Base-by-base conservation (phyloP, 1,140 invertebrate genomes). In the Popillia japonica region DNA sequence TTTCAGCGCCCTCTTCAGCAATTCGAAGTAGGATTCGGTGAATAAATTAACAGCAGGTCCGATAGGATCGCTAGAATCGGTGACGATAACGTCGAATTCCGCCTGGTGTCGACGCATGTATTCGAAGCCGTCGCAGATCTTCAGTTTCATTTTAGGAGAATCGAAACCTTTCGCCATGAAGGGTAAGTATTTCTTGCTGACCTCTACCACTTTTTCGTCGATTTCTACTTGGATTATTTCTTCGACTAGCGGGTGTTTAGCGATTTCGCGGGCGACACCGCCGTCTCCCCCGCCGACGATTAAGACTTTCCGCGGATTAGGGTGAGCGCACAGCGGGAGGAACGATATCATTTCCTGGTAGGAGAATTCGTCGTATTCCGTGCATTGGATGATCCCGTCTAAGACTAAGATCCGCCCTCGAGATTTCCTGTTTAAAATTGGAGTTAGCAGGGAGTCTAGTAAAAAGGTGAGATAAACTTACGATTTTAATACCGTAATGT, bases 261-360 rank as follows among this genome's bases (percentile, higher is more conserved):
- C 91, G 0, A 98, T 95, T 89, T 99, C 98, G 40, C 98, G 90
- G 0, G 96, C 95, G 11, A 99, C 97, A 3, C 98, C 97, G 8
- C 98, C 98, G 89, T 99, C 98, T 20, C 98, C 98, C 9, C 98
- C 98, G 2, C 98, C 98, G 55, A 99, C 96, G 80, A 99, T 97
- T 23, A 99, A 88, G 79, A 99, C 98, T 78, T 94, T 96, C 87
- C 95, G 92, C 0, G 98, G 98, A 85, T 95, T 93, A 2, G 94
- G 93, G 89, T 99, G 98, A 81, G 91, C 93, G 85, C 95, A 97
- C 0, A 99, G 86, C 0, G 98, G 97, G 34, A 99, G 85, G 89
- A 98, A 98, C 2, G 96, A 91, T 80, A 99, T 96, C 97, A 99
- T 99, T 90, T 99, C 98, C 88, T 99, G 98, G 87, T 99, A 99